Conservation (phyloP, 2,113 vertebrate genomes). For the Rhabdornis inornatus region DNA sequence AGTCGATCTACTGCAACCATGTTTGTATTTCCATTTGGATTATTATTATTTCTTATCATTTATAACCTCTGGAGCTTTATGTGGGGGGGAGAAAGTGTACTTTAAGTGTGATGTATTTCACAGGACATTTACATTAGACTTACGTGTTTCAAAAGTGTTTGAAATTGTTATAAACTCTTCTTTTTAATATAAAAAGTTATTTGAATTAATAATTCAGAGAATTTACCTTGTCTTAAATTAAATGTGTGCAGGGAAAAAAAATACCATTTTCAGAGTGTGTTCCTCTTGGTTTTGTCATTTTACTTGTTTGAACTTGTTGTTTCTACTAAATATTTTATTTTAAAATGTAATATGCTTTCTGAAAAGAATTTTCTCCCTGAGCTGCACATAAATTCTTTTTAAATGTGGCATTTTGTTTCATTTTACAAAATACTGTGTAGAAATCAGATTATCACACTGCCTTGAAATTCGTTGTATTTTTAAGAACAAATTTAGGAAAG, state of each 20-base stretch:
- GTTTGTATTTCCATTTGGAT: slow-evolving; percentile 16
- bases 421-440: background rate
- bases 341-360: background rate
- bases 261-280: background rate
- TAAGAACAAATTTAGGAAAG: background rate
- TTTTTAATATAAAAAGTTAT: background rate
- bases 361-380: background rate
- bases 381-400: background rate
- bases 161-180: background rate
- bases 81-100: background rate
- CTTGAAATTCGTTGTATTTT: background rate
- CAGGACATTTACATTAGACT: background rate
- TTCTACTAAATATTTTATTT: background rate
- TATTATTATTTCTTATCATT: slow-evolving; percentile 17
- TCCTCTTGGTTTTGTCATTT: background rate
- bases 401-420: background rate
- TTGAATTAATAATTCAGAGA: background rate
- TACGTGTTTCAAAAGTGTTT: background rate
- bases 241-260: background rate
- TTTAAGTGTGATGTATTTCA: slow-evolving; percentile 2
- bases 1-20: background rate
- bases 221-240: background rate
- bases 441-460: background rate
- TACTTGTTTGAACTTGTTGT: background rate
- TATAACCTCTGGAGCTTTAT: background rate